Conservation (phyloP, 1,140 invertebrate genomes). For the Zaprionus ornatus region DNA sequence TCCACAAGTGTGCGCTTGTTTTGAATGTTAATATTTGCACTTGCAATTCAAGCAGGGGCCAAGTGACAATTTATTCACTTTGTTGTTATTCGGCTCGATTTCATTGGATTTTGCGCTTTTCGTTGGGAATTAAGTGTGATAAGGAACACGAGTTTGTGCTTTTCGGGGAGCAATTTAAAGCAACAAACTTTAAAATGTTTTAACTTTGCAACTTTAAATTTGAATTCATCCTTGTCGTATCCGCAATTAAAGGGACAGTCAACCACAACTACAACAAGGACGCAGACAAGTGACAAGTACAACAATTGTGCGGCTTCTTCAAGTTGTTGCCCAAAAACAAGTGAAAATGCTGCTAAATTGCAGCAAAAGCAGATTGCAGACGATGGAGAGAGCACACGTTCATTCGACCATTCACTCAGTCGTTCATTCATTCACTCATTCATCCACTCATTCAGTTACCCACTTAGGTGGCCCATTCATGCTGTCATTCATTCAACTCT, state of each 20-base stretch:
- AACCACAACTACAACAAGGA: background rate
- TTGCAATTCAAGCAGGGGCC: constrained; percentile 72
- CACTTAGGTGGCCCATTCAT: constrained; percentile 70
- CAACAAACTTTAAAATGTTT: too few relatives aligned
- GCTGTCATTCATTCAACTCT: constrained; percentile 75
- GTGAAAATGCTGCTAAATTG: constrained; percentile 31
- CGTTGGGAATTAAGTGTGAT: constrained; percentile 43
- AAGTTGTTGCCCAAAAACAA: constrained; percentile 19
- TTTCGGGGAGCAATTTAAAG: constrained; percentile 2
- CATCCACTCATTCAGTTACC: constrained; percentile 36
- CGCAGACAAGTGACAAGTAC: constrained; percentile 26
- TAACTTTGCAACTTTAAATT: background rate
- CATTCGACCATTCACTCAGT: constrained; percentile 18
- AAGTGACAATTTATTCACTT: constrained; percentile 79
- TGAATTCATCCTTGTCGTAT: constrained; percentile 11
- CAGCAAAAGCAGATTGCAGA: constrained; percentile 27
- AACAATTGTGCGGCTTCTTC: constrained; percentile 43
- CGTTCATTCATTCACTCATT: constrained; percentile 8
- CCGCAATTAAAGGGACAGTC: constrained; percentile 26
- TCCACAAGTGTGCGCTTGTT: constrained; percentile 76
- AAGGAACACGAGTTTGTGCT: constrained; percentile 52
- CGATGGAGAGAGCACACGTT: constrained; percentile 12
- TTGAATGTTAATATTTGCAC: constrained; percentile 82
- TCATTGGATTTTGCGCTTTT: constrained; percentile 55
- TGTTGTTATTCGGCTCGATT: constrained; percentile 63